These are phyloP conservation scores for Danaus melanippus DNA, from an alignment of 1,140 invertebrate species.

Conservation along the genomic window DNA sequence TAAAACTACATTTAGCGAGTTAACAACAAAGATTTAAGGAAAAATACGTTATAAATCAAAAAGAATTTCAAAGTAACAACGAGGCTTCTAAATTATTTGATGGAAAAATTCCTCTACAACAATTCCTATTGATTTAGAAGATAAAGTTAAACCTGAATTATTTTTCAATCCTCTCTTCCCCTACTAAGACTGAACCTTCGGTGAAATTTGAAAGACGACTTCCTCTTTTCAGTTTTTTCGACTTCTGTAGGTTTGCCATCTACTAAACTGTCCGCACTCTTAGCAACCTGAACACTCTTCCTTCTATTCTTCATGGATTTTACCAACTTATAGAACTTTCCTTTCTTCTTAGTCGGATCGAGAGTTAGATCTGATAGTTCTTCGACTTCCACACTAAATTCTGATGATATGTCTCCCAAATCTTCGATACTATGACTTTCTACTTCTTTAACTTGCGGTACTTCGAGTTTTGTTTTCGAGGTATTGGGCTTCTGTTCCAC, in stretches of 20 bases:
- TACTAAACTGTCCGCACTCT: constrained; percentile 50
- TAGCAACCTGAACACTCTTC: constrained; percentile 57
- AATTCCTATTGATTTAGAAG: too few relatives aligned
- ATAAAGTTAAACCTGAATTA: not conserved
- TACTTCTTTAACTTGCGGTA: constrained; percentile 40
- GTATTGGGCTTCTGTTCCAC: constrained; percentile 53
- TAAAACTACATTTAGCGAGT: too few relatives aligned
- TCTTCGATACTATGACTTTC: constrained; percentile 63
- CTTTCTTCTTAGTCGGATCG: constrained; percentile 49
- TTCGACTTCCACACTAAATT: constrained; percentile 66
- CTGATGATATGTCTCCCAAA: constrained; percentile 64
- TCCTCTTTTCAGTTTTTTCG: constrained; percentile 55
- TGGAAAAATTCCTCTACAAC: too few relatives aligned
- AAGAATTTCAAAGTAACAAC: constrained; percentile 2
- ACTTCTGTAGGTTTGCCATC: constrained; percentile 40
- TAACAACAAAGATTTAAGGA: too few relatives aligned
- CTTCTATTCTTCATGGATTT: constrained; percentile 65
- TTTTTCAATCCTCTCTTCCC: constrained; percentile 50
- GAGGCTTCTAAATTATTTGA: too few relatives aligned
- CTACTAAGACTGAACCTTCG: constrained; percentile 60
- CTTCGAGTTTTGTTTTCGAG: constrained; percentile 48
- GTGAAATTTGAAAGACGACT: constrained; percentile 57
- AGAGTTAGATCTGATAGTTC: constrained; percentile 40
- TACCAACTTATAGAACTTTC: constrained; percentile 61
- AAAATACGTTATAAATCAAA: too few relatives aligned